Evolutionary conservation across 2,888 invertebrate genomes (phyloP), one percentile per base, ranked within the genome.

Genomic region (Hypolimnas misippus): DNA sequence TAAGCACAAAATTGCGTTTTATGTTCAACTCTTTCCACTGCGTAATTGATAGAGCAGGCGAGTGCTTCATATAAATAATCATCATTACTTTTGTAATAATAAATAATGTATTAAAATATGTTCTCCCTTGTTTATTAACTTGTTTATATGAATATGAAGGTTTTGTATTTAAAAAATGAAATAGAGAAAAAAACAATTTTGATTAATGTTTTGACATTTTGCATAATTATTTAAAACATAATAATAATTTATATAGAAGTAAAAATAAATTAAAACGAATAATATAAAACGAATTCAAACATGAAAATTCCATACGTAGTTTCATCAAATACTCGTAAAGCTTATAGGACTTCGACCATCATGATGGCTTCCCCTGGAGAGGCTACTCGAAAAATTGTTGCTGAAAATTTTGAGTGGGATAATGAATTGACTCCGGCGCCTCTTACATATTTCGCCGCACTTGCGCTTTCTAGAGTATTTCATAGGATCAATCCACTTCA

Each of bases 401-500:
- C 92, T 0, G 92, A 91, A 66, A 77, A 92, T 67, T 91, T 92
- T 58, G 86, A 87, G 66, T 92, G 92, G 92, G 92, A 92, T 49
- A 78, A 82, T 7, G 67, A 73, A 6, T 29, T 81, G n/a, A 89
- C 87, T 10, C 91, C 91, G n/a, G 82, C 86, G 16, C 89, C 89
- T 0, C 83, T 92, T 1, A 82, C 84, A 1, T 86, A 78, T 70
- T 83, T 71, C 44, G 87, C 88, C 3, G 81, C 84, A 7, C 64
- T 86, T 1, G 57, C 74, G 10, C 74, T 92, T 0, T 87, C 92
- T 0, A 84, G 70, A 63, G 66, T 84, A 44, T 94, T 94, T 70
- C 80, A 89, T 53, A 82, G 84, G 59, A 76, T 92, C 57, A 93
- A 93, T 51, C 84, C 94, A n/a, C 81, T 94, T 1, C 76, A 93